Conservation (phyloP, 1,140 invertebrate species). For the Panagrolaimus sp. region DNA sequence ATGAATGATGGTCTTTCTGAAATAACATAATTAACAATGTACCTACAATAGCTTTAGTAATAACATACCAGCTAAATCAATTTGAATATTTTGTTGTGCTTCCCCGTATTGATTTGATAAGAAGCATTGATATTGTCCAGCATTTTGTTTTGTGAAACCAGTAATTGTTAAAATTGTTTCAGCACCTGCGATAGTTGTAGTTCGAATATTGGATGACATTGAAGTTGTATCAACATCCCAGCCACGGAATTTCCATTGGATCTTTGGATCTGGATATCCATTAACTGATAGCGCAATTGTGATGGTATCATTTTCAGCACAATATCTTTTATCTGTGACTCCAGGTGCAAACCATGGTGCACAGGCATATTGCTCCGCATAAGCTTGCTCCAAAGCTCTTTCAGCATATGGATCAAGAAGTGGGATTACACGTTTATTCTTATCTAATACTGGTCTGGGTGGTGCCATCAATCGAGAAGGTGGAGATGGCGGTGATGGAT, state of each 20-base stretch:
- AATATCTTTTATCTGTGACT: constrained; percentile 51
- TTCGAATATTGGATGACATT: constrained; percentile 49
- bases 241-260: constrained; percentile 57
- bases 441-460: constrained; percentile 54
- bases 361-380: constrained; percentile 56
- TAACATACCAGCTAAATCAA: constrained; percentile 51
- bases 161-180: constrained; percentile 53
- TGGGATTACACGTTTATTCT: constrained; percentile 53
- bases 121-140: constrained; percentile 55
- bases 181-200: constrained; percentile 49
- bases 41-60: background rate
- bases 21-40: constrained; percentile 16
- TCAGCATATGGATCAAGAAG: constrained; percentile 58
- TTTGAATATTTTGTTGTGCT: constrained; percentile 52
- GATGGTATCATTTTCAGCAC: constrained; percentile 56
- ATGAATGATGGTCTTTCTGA: constrained; percentile 81
- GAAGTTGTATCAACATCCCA: constrained; percentile 50
- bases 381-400: constrained; percentile 42
- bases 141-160: constrained; percentile 50
- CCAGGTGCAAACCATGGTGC: constrained; percentile 57
- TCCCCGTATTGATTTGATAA: constrained; percentile 56
- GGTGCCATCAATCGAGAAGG: constrained; percentile 57
- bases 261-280: constrained; percentile 57
- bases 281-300: constrained; percentile 46
- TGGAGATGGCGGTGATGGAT: constrained; percentile 68